These are phyloP conservation scores for Papilio xuthus DNA, from an alignment of 1,140 invertebrate genomes.

Conservation along the genomic window DNA sequence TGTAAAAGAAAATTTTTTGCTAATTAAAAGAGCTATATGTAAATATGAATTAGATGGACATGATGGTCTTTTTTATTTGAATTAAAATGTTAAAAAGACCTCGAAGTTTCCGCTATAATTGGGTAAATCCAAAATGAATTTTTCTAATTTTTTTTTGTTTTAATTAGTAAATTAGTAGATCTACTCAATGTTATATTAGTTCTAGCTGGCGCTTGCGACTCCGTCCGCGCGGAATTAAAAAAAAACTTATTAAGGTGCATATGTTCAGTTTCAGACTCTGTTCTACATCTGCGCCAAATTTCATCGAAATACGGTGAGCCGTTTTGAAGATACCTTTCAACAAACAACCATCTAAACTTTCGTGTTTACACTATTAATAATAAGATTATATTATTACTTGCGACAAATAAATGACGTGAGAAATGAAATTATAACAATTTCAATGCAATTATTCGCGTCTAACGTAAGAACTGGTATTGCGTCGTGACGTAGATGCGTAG, in stretches of 20 bases:
- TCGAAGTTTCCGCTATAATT: background rate
- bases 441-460: slow-evolving; percentile 2
- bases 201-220: too few species aligned
- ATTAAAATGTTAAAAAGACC: background rate
- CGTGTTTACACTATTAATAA: too few species aligned
- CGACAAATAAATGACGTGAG: background rate
- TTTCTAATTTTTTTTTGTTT: too few species aligned
- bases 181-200: too few species aligned
- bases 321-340: too few species aligned
- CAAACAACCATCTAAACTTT: too few species aligned
- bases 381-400: background rate
- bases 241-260: too few species aligned
- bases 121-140: background rate
- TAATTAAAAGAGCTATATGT: background rate
- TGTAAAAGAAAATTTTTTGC: background rate
- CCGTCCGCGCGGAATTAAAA: too few species aligned
- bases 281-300: too few species aligned
- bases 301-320: too few species aligned
- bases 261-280: too few species aligned
- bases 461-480: slow-evolving; percentile 24
- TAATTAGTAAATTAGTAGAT: too few species aligned
- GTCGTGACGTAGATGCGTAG: slow-evolving; percentile 26
- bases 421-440: background rate
- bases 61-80: background rate
- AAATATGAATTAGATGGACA: background rate